Conservation (phyloP, 2,113 vertebrate species). For the Silurus asotus region DNA sequence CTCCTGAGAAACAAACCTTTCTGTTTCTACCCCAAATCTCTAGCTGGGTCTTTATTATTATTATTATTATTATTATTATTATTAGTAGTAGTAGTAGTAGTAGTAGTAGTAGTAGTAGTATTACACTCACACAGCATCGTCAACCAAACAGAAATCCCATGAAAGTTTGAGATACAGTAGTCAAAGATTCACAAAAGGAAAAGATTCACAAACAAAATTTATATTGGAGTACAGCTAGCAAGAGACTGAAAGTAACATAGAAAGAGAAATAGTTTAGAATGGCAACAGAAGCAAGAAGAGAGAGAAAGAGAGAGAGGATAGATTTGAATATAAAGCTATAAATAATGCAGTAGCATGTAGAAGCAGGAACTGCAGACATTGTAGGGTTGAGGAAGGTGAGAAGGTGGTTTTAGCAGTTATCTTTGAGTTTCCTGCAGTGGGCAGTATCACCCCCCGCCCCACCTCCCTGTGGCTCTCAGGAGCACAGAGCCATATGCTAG, state of each 20-base stretch:
- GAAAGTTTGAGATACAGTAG: neutral
- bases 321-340: constrained; percentile 21
- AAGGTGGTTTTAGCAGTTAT: constrained; percentile 40
- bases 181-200: neutral
- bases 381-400: constrained; percentile 39
- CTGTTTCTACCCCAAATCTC: neutral
- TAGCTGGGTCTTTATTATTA: neutral
- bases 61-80: neutral
- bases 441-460: neutral
- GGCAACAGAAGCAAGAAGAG: neutral
- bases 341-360: constrained; percentile 35
- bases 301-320: neutral
- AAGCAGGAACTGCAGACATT: neutral
- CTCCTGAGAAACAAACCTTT: neutral
- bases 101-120: too few relatives aligned
- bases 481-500: constrained; percentile 35
- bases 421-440: constrained; percentile 13
- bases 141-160: neutral
- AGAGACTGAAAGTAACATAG: neutral
- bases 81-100: too few relatives aligned
- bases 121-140: neutral
- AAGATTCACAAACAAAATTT: neutral
- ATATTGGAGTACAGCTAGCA: neutral
- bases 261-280: neutral
- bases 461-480: constrained; percentile 5